Base-by-base conservation (phyloP, 2,888 invertebrate genomes). In the Hirtodrosophila cameraria region DNA sequence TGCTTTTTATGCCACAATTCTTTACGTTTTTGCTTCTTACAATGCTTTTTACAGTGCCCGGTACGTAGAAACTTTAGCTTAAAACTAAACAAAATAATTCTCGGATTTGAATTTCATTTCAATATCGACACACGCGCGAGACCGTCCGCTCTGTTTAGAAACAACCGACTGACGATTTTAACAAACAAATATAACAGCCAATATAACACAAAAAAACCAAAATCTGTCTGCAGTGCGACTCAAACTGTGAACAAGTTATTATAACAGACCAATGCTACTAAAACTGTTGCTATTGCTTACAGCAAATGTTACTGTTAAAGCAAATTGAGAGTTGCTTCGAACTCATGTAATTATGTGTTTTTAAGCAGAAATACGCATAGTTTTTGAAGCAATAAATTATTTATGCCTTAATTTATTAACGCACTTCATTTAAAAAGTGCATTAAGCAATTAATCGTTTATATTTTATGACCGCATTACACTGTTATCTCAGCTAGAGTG, bases 191-290 rank as follows among this genome's bases (percentile, higher is more conserved):
- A 66, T 59, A 69, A 71, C 67, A 67, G 33, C 20, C 27, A 27
- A 31, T 59, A 59, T 59, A 27, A 60, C 46, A 43, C 16, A 35
- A 45, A 36, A 45, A 23, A 23, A n/a, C 28, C 59, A 43, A 46
- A n/a, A 54, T 48, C 48, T 46, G 46, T 25, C 15, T 12, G 30
- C 45, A 49, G n/a, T 28, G 15, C 13, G 1, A 2, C 9, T 18
- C 7, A 43, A 57, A 58, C 42, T 87, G 27, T 93, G 93, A 41
- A n/a, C n/a, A 30, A 41, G 64, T 63, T 54, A 54, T n/a, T 7
- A 25, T 20, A 36, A 9, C 35, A 36, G 42, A 4, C 9, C 20
- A 36, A 9, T 57, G 9, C 1, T 18, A 1, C 7, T n/a, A 0
- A 41, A 63, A 41, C 41, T 53, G 28, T 41, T 20, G 8, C n/a